Conservation (phyloP, 1,140 invertebrate genomes). For the Fopius arisanus region DNA sequence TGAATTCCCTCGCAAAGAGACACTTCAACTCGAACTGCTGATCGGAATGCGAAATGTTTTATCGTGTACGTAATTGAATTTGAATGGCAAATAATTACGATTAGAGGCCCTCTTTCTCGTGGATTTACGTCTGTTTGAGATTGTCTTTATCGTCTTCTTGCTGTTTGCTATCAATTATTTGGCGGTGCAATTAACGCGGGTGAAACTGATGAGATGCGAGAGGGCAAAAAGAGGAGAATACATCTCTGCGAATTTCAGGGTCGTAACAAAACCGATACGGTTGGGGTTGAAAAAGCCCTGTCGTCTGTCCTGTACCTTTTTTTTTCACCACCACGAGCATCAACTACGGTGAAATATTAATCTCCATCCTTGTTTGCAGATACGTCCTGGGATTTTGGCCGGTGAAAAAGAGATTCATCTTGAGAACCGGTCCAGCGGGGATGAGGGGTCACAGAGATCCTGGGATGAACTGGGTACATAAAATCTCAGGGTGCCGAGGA, state of each 20-base stretch:
- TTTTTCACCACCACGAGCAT: background rate
- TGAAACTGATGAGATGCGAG: background rate
- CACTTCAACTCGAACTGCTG: background rate
- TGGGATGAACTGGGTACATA: background rate
- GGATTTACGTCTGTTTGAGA: background rate
- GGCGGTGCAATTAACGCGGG: background rate
- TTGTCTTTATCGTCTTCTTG: background rate
- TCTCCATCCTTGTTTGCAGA: background rate
- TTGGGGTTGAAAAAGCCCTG: background rate
- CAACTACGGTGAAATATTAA: background rate
- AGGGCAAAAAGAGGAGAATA: background rate
- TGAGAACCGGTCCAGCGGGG: background rate
- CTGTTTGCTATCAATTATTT: background rate
- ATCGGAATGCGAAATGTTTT: background rate
- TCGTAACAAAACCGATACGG: background rate
- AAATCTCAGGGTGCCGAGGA: background rate
- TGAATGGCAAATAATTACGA: background rate
- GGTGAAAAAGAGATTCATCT: background rate
- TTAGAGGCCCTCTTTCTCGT: background rate
- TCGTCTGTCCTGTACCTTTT: background rate
- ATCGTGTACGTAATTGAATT: background rate
- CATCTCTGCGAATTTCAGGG: slow-evolving; percentile 16
- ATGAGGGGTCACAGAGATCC: background rate
- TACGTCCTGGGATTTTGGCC: background rate
- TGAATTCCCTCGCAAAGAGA: background rate